Conservation (phyloP, 2,888 invertebrate species). For the Protonemura montana region DNA sequence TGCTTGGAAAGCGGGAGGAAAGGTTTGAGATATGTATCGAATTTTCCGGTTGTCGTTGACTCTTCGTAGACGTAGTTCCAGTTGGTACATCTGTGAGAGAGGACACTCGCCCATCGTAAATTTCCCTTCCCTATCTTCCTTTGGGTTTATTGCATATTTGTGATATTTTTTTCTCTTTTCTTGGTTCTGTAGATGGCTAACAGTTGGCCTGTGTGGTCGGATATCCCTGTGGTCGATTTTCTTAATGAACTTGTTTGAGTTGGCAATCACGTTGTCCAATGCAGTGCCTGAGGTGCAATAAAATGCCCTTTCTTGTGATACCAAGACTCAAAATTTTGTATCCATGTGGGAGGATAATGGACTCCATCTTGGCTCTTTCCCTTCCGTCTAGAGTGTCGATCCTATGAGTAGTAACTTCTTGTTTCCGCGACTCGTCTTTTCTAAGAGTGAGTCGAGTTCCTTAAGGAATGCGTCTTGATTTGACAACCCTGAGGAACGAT, state of each 20-base stretch:
- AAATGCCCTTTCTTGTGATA: slow-evolving; percentile 15
- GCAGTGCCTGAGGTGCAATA: not conserved
- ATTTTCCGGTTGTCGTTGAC: not conserved
- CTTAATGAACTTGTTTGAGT: slow-evolving; percentile 13
- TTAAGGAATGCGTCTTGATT: slow-evolving; percentile 18
- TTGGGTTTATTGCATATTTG: not conserved
- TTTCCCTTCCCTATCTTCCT: not conserved
- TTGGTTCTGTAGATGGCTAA: not conserved
- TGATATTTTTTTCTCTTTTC: not conserved
- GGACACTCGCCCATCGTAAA: not conserved
- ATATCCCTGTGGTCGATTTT: slow-evolving; percentile 29
- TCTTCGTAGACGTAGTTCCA: not conserved
- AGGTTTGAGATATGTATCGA: not conserved
- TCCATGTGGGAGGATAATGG: not conserved
- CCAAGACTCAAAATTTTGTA: not conserved
- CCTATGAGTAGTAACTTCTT: not conserved
- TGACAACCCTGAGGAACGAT: not conserved
- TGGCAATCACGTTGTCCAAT: slow-evolving; percentile 14
- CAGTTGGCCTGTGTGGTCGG: slow-evolving; percentile 9
- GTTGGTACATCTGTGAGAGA: not conserved
- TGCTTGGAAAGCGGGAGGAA: slow-evolving; percentile 15
- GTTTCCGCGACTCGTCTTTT: not conserved
- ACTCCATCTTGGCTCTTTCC: not conserved
- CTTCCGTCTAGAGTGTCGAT: not conserved
- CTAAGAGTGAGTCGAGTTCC: slow-evolving; percentile 1